Base-by-base conservation (phyloP, 2,797 vertebrate genomes). In the Enoplosus armatus region DNA sequence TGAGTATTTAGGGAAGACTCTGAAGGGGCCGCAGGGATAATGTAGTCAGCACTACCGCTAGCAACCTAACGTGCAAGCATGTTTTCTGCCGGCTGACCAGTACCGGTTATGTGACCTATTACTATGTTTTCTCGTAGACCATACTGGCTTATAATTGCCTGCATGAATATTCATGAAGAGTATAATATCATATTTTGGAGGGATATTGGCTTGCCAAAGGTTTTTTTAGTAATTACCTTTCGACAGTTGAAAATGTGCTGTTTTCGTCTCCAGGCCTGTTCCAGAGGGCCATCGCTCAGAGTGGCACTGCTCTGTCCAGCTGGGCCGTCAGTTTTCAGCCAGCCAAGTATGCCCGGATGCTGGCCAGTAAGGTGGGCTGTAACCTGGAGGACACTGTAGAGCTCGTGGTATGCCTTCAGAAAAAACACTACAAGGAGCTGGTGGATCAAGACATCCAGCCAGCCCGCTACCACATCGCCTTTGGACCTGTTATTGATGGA, bases 291-390 rank as follows among this genome's bases (percentile, higher is more conserved):
- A 99, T 99, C 78, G 98, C 98, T 91, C 98, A 99, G 95, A 99
- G 98, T 8, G 98, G 98, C 90, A 97, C 98, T 10, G 98, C 98
- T 43, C 94, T 99, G 79, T 99, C 98, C 91, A 99, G 98, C 92
- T 99, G 98, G 98, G 98, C 98, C 7, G 98, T 99, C 77, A 99
- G 98, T 82, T 99, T 99, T 74, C 98, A 99, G 90, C 98, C 98
- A 56, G 98, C 98, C 83, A 99, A 99, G 90, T 99, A 99, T 0
- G 97, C 98, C 68, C 96, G 97, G 68, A 98, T 98, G 95, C 92
- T 99, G 93, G 98, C 98, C 83, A 97, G 96, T 33, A 99, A 99
- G 91, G 98, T 99, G 90, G 98, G 98, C 87, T 99, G 98, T 90
- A 99, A 99, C 95, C 94, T 98, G 90, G 96, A 97, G 84, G 98